A percentile compares a stretch with the other conserved stretches of the same genome.
phyloP scores from a whole-genome alignment of 2,888 invertebrate genomes.

The Lochmaea crataegi region DNA sequence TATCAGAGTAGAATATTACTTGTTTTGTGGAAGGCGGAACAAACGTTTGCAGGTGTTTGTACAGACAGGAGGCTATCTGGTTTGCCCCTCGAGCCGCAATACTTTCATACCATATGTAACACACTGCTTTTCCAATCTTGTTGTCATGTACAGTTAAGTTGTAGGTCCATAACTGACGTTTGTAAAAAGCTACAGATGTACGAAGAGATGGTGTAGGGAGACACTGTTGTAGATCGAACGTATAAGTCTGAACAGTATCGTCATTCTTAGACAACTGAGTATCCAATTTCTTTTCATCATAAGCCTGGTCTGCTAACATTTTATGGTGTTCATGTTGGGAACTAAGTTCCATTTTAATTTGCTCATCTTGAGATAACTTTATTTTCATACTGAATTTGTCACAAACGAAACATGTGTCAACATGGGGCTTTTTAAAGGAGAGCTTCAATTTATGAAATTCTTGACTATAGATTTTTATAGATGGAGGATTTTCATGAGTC shows the following conservation, averaged over 20 bases:
- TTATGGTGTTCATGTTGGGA: constrained; percentile 18
- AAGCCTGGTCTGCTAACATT: constrained; percentile 5
- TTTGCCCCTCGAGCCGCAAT: constrained; percentile 23
- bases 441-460: neutral
- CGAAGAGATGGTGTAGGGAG: constrained; percentile 27
- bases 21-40: constrained; percentile 21
- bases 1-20: constrained; percentile 36
- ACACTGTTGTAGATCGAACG: constrained; percentile 32
- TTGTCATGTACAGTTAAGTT: constrained; percentile 32
- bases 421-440: neutral
- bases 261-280: constrained; percentile 6
- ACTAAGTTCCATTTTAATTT: constrained; percentile 12
- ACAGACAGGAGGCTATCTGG: constrained; percentile 34
- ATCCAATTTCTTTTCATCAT: constrained; percentile 27
- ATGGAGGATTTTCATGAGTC: neutral
- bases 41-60: constrained; percentile 7
- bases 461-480: neutral
- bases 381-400: constrained; percentile 26
- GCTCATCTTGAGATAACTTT: constrained; percentile 5
- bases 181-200: constrained; percentile 32
- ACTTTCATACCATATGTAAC: constrained; percentile 36
- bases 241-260: constrained; percentile 19
- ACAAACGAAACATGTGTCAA: neutral
- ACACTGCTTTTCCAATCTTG: constrained; percentile 15
- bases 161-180: constrained; percentile 32